Conservation (phyloP, 2,888 invertebrate species). For the Dasysyrphus tricinctus region DNA sequence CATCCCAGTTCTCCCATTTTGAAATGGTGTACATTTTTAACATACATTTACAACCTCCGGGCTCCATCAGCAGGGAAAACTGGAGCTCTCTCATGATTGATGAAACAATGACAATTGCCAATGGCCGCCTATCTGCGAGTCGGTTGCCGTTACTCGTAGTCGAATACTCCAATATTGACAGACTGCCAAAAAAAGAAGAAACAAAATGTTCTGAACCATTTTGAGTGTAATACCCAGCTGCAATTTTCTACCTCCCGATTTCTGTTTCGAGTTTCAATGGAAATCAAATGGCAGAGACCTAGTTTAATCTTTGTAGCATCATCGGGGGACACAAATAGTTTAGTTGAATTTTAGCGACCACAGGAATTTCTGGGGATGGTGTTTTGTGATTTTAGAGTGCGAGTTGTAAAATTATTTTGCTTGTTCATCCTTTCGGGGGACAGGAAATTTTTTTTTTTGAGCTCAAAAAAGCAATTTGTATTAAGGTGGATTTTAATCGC, state of each 20-base stretch:
- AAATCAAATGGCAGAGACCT: slow-evolving; percentile 50
- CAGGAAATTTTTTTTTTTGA: slow-evolving; percentile 4
- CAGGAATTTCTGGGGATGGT: slow-evolving; percentile 32
- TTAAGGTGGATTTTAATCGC: background rate
- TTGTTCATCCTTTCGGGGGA: background rate
- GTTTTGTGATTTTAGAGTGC: slow-evolving; percentile 42
- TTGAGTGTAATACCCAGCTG: slow-evolving; percentile 29
- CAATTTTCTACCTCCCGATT: slow-evolving; percentile 38
- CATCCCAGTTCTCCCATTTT: slow-evolving; percentile 14
- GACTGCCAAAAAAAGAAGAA: slow-evolving; percentile 1
- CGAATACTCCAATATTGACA: slow-evolving; percentile 46
- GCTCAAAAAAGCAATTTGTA: slow-evolving; percentile 25
- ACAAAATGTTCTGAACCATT: slow-evolving; percentile 29
- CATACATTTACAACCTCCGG: slow-evolving; percentile 24
- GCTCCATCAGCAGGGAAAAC: slow-evolving; percentile 25
- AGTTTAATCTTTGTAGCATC: slow-evolving; percentile 29
- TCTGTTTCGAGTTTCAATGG: slow-evolving; percentile 29
- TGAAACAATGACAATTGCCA: slow-evolving; percentile 68
- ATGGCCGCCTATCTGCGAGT: slow-evolving; percentile 32
- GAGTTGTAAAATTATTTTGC: slow-evolving; percentile 36
- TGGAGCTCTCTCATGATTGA: slow-evolving; percentile 59
- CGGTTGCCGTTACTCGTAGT: slow-evolving; percentile 1
- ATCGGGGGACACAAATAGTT: slow-evolving; percentile 4
- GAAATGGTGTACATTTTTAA: slow-evolving; percentile 25
- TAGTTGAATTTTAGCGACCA: slow-evolving; percentile 31